These are phyloP conservation scores for Sciaenops ocellatus DNA, from an alignment of 2,797 vertebrate genomes.

Conservation along the genomic window DNA sequence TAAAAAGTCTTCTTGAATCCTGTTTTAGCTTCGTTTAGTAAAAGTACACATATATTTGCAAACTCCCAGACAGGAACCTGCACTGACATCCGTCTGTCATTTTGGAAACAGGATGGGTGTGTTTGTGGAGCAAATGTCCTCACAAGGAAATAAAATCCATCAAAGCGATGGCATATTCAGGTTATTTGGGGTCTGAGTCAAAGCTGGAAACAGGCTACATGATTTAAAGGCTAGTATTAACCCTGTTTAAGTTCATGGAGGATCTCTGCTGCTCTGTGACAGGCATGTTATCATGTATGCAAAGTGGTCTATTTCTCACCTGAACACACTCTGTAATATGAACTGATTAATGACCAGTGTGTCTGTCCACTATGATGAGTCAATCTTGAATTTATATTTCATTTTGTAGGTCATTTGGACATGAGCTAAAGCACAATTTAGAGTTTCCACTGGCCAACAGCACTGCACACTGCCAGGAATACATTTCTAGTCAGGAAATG, in stretches of 20 bases:
- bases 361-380: neutral
- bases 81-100: conserved; percentile 13
- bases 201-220: neutral
- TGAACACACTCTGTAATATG: too few species aligned
- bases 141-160: neutral
- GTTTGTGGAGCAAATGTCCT: conserved; percentile 10
- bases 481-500: neutral
- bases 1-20: neutral
- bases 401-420: too few species aligned
- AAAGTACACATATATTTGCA: conserved; percentile 3
- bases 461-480: neutral
- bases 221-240: conserved; percentile 13
- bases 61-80: neutral
- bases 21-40: neutral
- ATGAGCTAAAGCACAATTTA: neutral
- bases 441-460: neutral
- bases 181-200: conserved; percentile 28
- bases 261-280: neutral
- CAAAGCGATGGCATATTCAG: conserved; percentile 34
- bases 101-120: conserved; percentile 16
- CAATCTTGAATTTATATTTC: too few species aligned
- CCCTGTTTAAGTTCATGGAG: neutral
- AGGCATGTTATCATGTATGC: neutral
- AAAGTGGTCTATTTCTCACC: neutral
- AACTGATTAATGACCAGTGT: too few species aligned